These are phyloP conservation scores for Mythimna pallens DNA, from an alignment of 2,888 invertebrate genomes.

Conservation along the genomic window DNA sequence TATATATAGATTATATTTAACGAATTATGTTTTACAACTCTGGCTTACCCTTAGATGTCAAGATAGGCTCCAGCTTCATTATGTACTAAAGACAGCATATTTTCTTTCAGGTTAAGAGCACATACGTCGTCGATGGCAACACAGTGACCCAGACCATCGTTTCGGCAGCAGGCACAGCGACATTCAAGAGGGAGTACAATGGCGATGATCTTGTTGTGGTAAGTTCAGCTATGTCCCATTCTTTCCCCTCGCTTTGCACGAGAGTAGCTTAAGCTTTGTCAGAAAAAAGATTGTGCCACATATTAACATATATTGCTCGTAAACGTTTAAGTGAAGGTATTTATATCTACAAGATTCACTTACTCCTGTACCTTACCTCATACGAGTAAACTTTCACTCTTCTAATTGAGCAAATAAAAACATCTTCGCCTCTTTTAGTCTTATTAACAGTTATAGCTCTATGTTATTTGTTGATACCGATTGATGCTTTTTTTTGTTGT, in stretches of 20 bases:
- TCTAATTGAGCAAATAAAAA: too few relatives aligned
- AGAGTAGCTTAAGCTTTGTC: neutral
- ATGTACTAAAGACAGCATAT: neutral
- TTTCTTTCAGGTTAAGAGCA: constrained; percentile 72
- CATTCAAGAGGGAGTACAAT: constrained; percentile 74
- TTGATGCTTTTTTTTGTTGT: neutral
- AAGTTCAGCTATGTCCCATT: constrained; percentile 45
- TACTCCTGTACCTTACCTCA: too few relatives aligned
- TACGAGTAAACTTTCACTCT: too few relatives aligned
- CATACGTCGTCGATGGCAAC: constrained; percentile 74
- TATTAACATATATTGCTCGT: too few relatives aligned
- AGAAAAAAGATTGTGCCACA: neutral
- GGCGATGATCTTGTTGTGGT: constrained; percentile 76
- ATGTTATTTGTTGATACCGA: too few relatives aligned
- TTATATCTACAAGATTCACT: too few relatives aligned
- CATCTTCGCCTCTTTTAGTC: too few relatives aligned
- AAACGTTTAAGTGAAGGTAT: too few relatives aligned
- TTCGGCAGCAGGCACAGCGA: constrained; percentile 57
- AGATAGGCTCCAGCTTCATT: neutral
- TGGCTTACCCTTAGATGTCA: neutral
- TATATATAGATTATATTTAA: too few relatives aligned
- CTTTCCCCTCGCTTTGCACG: neutral
- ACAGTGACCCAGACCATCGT: constrained; percentile 72
- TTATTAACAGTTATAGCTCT: too few relatives aligned
- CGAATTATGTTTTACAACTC: neutral